These are phyloP conservation scores for Tenthredo scrophulariae DNA, from an alignment of 2,888 invertebrate species.

Conservation along the genomic window DNA sequence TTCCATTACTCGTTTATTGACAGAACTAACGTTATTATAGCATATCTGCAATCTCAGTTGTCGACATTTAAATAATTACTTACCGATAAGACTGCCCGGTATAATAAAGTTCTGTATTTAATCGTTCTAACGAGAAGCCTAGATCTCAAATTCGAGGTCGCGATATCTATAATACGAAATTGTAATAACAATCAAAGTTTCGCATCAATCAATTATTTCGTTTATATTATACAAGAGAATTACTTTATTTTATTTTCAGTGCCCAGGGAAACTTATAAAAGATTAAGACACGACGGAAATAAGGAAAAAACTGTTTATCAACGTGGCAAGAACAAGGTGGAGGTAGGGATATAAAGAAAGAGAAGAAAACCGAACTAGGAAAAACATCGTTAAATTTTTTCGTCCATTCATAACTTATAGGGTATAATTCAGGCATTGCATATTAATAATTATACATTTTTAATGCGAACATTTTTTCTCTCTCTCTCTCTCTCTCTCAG, in stretches of 20 bases:
- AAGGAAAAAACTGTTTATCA: background rate
- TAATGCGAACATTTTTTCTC: conserved; percentile 9
- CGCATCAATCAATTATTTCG: background rate
- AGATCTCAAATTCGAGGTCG: background rate
- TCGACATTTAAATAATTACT: background rate
- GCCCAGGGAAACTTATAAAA: background rate
- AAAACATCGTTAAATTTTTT: background rate
- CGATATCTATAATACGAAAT: background rate
- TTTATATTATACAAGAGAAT: background rate
- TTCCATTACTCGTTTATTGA: background rate
- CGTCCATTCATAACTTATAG: background rate
- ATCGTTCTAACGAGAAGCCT: background rate
- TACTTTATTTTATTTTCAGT: no score
- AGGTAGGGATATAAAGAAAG: background rate
- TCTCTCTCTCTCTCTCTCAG: background rate
- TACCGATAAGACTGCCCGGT: background rate
- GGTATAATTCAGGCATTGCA: background rate
- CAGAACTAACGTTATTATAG: background rate
- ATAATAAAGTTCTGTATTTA: background rate
- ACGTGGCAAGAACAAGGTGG: background rate
- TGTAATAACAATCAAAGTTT: background rate
- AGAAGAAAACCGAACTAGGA: background rate
- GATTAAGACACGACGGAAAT: background rate
- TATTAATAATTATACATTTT: conserved; percentile 31
- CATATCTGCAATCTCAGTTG: background rate